Conservation (phyloP, 2,113 vertebrate species). For the Pundamilia nyererei region DNA sequence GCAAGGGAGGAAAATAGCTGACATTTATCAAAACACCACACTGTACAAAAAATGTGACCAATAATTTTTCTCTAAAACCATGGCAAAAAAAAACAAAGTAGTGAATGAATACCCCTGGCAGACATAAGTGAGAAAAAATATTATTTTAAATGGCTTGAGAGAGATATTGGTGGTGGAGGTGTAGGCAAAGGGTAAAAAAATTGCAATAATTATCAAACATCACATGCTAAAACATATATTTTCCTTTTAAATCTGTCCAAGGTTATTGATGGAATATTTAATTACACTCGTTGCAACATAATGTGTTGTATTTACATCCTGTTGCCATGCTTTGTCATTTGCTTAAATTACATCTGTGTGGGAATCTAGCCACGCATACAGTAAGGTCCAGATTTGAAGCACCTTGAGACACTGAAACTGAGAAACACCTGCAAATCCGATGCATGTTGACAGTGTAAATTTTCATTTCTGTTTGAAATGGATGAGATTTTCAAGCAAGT, state of each 20-base stretch:
- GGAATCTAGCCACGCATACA: neutral
- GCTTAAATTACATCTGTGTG: neutral
- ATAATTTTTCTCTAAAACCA: neutral
- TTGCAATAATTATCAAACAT: neutral
- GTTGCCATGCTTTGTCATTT: neutral
- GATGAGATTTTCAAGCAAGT: neutral
- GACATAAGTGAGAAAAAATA: neutral
- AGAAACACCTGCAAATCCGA: neutral
- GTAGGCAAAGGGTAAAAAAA: neutral
- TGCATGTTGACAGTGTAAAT: neutral
- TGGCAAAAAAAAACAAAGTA: neutral
- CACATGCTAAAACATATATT: neutral
- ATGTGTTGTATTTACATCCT: neutral
- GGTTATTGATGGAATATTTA: neutral
- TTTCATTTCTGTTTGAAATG: neutral
- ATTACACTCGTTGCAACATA: neutral
- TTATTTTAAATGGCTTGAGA: neutral
- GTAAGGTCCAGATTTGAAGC: neutral
- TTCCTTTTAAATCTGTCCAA: neutral
- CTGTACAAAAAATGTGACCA: neutral
- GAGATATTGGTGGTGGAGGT: neutral
- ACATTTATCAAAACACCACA: neutral
- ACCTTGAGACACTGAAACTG: neutral
- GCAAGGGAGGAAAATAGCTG: neutral
- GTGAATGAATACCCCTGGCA: neutral